Base-by-base conservation (phyloP, 2,113 vertebrate species). In the Pimephales promelas region DNA sequence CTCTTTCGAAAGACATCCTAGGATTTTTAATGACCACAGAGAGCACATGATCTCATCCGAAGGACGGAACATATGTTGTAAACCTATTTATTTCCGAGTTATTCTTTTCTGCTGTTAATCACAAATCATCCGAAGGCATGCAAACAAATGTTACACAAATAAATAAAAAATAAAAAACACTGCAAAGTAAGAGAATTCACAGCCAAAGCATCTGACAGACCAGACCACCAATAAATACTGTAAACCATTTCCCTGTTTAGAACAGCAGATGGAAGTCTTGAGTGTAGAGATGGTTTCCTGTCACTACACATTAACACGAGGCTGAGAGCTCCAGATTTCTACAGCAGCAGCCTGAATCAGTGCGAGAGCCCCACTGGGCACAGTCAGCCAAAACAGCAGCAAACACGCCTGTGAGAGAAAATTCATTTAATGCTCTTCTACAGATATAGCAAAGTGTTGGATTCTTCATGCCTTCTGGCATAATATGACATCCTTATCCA, bases 281-380 rank as follows among this genome's bases (percentile, higher is more conserved):
- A 88, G 90, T 52, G 86, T 68, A 80, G 81, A 89, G 78, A 86
- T 43, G 82, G 83, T 89, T 81, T 83, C 85, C 89, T 89, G 91
- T 91, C 90, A 90, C 85, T 91, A 82, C 79, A 62, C 84, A 90
- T 90, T 90, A 90, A 82, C 71, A 91, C 89, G 84, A 59, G 85
- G 86, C 83, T 81, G 79, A 87, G 84, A 83, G 59, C 76, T 87
- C 84, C 90, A 89, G 86, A 75, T 87, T 91, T 84, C 89, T 85
- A 73, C 85, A 22, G 80, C 81, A 78, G 68, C 83, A 40, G 81
- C 75, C 89, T 88, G 18, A 54, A 64, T 70, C 64, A 81, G 18
- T 24, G 81, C 36, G 3, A 75, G 11, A 24, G 52, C 36, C 40
- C 14, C 43, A 61, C 18, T 16, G 54, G 34, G 64, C 43, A 86